phyloP scores from a whole-genome alignment of 2,888 invertebrate species.

The Meghimatium bilineatum region DNA sequence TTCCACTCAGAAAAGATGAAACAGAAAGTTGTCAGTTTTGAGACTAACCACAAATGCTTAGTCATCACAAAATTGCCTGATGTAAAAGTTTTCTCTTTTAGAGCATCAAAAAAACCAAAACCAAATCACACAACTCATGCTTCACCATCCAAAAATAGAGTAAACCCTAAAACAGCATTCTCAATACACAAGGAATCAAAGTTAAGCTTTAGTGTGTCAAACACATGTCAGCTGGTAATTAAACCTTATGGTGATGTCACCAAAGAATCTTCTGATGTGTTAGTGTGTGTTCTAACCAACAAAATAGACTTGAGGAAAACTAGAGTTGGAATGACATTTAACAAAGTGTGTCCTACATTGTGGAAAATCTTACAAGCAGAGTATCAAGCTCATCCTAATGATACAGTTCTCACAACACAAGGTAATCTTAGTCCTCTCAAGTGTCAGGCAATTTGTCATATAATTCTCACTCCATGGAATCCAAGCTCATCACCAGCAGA shows the following conservation, averaged over 20 bases:
- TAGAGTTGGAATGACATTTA: conserved; percentile 39
- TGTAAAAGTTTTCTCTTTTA: background rate
- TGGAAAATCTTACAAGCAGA: conserved; percentile 5
- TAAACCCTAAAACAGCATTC: background rate
- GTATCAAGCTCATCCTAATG: background rate
- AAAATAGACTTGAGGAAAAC: conserved; percentile 43
- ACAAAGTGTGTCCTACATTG: conserved; percentile 23
- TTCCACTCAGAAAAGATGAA: conserved; percentile 1
- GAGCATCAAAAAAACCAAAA: background rate
- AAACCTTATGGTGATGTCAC: conserved; percentile 33
- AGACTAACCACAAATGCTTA: conserved; percentile 16
- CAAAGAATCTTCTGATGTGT: conserved; percentile 32
- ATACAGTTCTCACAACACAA: conserved; percentile 10
- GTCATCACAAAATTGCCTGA: background rate
- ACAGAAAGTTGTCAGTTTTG: conserved; percentile 6
- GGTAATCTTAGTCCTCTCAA: background rate
- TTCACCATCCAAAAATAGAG: background rate
- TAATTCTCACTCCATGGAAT: conserved; percentile 25
- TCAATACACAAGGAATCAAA: background rate
- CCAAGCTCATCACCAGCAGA: background rate
- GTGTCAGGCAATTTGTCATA: conserved; percentile 34
- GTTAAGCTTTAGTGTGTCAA: background rate
- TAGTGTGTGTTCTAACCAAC: conserved; percentile 40
- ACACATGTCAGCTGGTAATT: conserved; percentile 27
- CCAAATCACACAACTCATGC: background rate